Conservation (phyloP, 2,113 vertebrate genomes). For the Ptilonorhynchus violaceus region DNA sequence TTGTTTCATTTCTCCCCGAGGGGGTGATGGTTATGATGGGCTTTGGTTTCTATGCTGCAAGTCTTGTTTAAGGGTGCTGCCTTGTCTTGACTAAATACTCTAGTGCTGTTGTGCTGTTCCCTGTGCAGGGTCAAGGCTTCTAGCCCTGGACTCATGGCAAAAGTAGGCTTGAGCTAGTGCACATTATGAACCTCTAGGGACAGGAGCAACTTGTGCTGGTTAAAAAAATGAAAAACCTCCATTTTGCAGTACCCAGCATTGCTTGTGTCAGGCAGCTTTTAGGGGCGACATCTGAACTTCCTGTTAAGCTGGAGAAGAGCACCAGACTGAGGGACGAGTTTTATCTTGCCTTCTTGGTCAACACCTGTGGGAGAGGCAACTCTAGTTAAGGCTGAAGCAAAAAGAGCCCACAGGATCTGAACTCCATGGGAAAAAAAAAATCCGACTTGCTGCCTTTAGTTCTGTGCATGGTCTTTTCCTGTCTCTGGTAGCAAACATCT, state of each 20-base stretch:
- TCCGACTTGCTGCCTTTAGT: background rate
- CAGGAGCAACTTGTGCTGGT: background rate
- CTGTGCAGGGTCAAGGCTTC: background rate
- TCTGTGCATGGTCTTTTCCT: background rate
- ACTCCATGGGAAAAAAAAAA: rapidly evolving
- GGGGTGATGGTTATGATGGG: background rate
- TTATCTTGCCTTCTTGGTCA: background rate
- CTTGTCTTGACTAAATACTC: background rate
- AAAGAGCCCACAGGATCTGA: background rate
- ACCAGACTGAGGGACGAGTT: background rate
- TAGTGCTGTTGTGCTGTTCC: background rate
- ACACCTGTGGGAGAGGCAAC: background rate
- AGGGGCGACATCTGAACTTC: background rate
- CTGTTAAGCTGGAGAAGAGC: background rate
- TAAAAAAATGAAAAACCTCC: background rate
- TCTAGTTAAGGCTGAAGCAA: background rate
- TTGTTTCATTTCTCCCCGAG: background rate
- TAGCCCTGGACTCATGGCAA: background rate
- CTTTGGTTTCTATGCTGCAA: background rate
- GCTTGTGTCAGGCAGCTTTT: background rate
- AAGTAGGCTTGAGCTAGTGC: background rate
- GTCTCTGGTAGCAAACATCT: background rate
- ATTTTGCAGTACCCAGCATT: background rate
- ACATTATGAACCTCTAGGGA: background rate
- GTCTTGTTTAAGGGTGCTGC: background rate